Evolutionary conservation across 2,113 vertebrate species (phyloP).

Genomic region (Corydoras maculifer): DNA sequence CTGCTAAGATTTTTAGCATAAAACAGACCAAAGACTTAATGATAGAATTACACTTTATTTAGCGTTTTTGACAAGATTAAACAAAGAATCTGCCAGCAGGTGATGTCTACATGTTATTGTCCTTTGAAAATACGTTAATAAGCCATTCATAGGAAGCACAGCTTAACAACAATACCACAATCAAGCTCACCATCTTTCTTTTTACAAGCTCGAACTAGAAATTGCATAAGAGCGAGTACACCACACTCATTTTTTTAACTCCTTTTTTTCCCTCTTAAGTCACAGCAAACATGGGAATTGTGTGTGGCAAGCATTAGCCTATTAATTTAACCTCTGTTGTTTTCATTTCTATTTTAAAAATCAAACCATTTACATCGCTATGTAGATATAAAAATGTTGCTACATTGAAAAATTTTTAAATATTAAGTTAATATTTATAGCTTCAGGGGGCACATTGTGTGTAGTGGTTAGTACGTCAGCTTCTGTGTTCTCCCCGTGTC

Average conservation of each 20-base stretch:
- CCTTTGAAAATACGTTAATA: constrained; percentile 8
- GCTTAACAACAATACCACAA: constrained; percentile 41
- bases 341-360: too few relatives aligned
- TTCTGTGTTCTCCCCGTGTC: too few relatives aligned
- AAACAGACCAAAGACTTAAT: too few relatives aligned
- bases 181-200: constrained; percentile 23
- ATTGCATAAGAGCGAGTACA: constrained; percentile 30
- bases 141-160: constrained; percentile 50
- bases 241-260: neutral
- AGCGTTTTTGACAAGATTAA: constrained; percentile 48
- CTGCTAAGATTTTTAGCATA: too few relatives aligned
- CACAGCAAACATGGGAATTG: too few relatives aligned
- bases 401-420: neutral
- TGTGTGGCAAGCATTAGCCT: too few relatives aligned
- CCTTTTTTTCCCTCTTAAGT: too few relatives aligned
- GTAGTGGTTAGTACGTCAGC: too few relatives aligned
- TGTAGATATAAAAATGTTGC: constrained; percentile 14
- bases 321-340: too few relatives aligned
- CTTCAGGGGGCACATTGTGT: too few relatives aligned
- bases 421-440: constrained; percentile 8
- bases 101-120: constrained; percentile 39
- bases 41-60: too few relatives aligned
- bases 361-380: neutral
- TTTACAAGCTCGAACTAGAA: constrained; percentile 27
- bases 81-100: constrained; percentile 62